These are phyloP conservation scores for Oncorhynchus clarkii DNA, from an alignment of 2,113 vertebrate genomes.

Conservation along the genomic window DNA sequence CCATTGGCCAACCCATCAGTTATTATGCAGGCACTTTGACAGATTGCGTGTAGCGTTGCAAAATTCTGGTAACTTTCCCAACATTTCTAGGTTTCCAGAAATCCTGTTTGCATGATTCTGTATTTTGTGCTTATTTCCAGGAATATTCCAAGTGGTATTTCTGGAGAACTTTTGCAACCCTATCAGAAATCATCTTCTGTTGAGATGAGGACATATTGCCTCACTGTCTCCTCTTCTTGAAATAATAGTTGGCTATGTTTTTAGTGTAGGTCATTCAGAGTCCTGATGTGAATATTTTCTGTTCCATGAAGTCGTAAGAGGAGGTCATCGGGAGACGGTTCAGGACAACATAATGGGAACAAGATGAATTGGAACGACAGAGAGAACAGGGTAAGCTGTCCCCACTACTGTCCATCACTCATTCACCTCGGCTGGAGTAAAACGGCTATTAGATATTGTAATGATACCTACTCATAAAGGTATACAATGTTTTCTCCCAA, in stretches of 20 bases:
- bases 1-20: background rate
- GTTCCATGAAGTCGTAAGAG: conserved; percentile 82
- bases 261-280: no score
- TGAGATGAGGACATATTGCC: background rate
- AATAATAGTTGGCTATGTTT: no score
- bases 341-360: conserved; percentile 46
- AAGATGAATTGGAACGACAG: conserved; percentile 78
- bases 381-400: conserved; percentile 84
- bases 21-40: no score
- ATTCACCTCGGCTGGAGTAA: no score
- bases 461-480: no score
- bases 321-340: conserved; percentile 73
- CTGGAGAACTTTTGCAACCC: background rate
- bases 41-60: no score
- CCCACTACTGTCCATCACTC: no score
- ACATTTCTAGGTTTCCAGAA: no score
- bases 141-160: background rate
- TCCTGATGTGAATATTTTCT: background rate
- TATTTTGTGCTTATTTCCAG: background rate
- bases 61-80: no score
- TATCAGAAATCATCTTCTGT: background rate
- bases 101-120: no score
- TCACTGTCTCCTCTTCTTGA: background rate
- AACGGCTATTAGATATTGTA: no score
- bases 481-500: conserved; percentile 29